Evolutionary conservation across 2,888 invertebrate species (phyloP).

Genomic region (Heliconius aoede): DNA sequence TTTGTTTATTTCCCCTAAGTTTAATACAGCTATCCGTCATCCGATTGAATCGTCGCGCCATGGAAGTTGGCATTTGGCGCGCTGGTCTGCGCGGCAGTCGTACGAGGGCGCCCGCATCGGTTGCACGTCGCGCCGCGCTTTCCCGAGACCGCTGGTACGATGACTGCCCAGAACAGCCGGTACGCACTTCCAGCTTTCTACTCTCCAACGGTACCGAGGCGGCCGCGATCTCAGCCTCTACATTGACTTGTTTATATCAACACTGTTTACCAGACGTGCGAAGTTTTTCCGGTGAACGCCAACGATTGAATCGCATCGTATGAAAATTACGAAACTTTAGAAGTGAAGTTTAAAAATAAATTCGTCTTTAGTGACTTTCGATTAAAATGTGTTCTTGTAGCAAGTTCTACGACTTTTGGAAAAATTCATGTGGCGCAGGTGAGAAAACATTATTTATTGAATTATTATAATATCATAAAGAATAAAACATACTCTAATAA

Average conservation of each 20-base stretch:
- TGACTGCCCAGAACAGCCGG: slow-evolving; percentile 59
- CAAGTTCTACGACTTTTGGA: slow-evolving; percentile 81
- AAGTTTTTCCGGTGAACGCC: slow-evolving; percentile 66
- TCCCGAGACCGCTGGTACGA: slow-evolving; percentile 53
- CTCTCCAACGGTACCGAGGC: slow-evolving; percentile 67
- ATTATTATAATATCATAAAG: background rate
- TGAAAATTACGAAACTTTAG: slow-evolving; percentile 81
- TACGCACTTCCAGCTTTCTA: slow-evolving; percentile 70
- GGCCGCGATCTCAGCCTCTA: slow-evolving; percentile 66
- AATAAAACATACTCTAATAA: no score
- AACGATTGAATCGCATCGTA: slow-evolving; percentile 67
- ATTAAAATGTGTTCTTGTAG: slow-evolving; percentile 79
- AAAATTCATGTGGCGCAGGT: slow-evolving; percentile 81
- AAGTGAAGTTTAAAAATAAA: slow-evolving; percentile 84
- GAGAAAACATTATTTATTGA: slow-evolving; percentile 51
- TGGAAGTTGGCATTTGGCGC: slow-evolving; percentile 32
- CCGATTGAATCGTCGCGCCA: slow-evolving; percentile 40
- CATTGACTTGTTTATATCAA: slow-evolving; percentile 67
- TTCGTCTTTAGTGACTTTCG: slow-evolving; percentile 76
- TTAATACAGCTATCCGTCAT: slow-evolving; percentile 47
- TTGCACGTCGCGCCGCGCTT: slow-evolving; percentile 62
- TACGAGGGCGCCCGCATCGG: slow-evolving; percentile 71
- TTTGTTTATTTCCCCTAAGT: slow-evolving; percentile 54
- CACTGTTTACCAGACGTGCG: slow-evolving; percentile 63
- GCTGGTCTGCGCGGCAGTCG: slow-evolving; percentile 60